These are phyloP conservation scores for Rugalucina vietnamica DNA, from an alignment of 2,888 invertebrate species.

Conservation along the genomic window DNA sequence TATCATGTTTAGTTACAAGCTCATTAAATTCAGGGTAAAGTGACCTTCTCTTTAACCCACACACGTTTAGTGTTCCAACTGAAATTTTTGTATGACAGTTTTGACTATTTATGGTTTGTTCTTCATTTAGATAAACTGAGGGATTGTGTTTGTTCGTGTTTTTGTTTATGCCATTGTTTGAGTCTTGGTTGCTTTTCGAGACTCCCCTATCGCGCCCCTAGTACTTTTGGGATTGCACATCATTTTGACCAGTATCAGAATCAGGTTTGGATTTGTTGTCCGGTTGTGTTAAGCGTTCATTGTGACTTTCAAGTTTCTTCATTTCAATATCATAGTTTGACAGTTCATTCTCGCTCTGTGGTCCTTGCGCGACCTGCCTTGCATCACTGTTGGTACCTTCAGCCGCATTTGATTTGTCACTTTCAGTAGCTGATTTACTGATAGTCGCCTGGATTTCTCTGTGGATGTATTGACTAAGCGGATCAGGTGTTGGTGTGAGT, in stretches of 20 bases:
- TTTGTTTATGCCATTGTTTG: neutral
- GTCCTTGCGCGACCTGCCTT: neutral
- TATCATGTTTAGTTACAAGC: neutral
- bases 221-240: neutral
- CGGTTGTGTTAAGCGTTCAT: neutral
- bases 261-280: neutral
- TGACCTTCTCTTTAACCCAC: neutral
- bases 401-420: no score
- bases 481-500: neutral
- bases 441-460: neutral
- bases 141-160: neutral
- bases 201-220: neutral
- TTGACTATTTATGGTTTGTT: neutral
- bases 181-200: neutral
- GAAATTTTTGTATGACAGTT: neutral
- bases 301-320: neutral
- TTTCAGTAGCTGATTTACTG: neutral
- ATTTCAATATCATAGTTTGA: neutral
- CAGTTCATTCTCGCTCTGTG: neutral
- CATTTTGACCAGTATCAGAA: neutral
- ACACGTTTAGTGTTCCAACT: neutral
- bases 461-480: neutral
- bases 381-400: no score
- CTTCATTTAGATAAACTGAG: neutral
- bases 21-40: neutral